Evolutionary conservation across 30 jellyfish, hydroid and myxozoan species (phyloP).

Genomic region (Aurelia coerulea): DNA sequence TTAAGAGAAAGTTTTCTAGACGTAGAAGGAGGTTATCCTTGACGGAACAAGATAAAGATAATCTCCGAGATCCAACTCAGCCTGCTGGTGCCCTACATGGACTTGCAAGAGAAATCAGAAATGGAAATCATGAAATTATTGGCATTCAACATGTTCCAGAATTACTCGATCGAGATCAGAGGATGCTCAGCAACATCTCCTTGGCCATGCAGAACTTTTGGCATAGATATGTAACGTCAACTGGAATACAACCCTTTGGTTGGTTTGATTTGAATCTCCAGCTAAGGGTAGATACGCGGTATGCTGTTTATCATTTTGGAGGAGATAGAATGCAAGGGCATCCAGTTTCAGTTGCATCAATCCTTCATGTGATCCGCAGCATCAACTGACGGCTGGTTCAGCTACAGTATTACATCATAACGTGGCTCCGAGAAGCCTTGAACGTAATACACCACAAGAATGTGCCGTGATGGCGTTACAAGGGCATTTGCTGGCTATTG

Average conservation of each 20-base stretch:
- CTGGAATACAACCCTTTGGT: neutral
- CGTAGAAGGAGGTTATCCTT: neutral
- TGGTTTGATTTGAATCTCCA: conserved; percentile 20
- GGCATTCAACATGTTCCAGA: neutral
- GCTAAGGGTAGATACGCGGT: conserved; percentile 13
- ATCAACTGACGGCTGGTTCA: conserved; percentile 1
- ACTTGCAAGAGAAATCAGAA: neutral
- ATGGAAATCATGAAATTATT: conserved; percentile 18
- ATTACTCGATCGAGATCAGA: conserved; percentile 3
- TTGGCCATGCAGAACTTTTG: neutral
- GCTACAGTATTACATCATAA: neutral
- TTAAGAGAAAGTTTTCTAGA: too few species aligned
- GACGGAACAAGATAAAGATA: neutral
- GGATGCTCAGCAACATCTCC: neutral
- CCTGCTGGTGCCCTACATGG: neutral
- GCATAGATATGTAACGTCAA: neutral
- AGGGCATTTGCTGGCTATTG: conserved; percentile 27
- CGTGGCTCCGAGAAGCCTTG: neutral
- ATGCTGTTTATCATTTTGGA: neutral
- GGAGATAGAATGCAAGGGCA: conserved; percentile 24
- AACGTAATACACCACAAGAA: conserved; percentile 6
- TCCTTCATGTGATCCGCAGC: neutral
- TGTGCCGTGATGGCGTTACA: neutral
- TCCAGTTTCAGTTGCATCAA: conserved; percentile 2
- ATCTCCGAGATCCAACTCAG: neutral